These are phyloP conservation scores for Apeira syringaria DNA, from an alignment of 2,888 invertebrate genomes.

Conservation along the genomic window DNA sequence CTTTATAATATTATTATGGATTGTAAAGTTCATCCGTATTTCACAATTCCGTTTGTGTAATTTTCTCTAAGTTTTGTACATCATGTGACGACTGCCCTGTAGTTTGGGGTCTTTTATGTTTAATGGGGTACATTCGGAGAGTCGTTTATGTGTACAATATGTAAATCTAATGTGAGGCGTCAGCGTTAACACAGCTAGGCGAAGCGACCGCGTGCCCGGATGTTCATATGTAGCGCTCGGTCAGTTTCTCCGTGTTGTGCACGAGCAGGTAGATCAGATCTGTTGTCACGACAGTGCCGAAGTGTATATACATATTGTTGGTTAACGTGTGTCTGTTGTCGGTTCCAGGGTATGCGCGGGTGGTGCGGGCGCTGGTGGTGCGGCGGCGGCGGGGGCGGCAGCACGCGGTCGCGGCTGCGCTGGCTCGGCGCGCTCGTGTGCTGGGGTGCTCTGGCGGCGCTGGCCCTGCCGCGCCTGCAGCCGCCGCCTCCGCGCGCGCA, in stretches of 20 bases:
- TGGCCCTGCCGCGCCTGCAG: slow-evolving; percentile 61
- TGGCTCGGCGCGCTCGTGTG: slow-evolving; percentile 69
- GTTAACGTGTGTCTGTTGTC: not conserved
- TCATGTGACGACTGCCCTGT: no score
- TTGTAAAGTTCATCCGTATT: no score
- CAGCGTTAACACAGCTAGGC: not conserved
- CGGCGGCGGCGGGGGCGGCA: slow-evolving; percentile 45
- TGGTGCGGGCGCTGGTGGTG: slow-evolving; percentile 55
- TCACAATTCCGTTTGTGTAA: no score
- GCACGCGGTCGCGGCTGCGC: slow-evolving; percentile 59
- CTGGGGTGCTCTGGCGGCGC: slow-evolving; percentile 65
- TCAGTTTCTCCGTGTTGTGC: no score
- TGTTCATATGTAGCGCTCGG: no score
- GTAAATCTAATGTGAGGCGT: not conserved
- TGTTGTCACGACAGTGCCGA: no score
- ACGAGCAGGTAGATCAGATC: no score
- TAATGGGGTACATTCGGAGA: not conserved
- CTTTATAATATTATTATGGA: no score
- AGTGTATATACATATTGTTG: no score
- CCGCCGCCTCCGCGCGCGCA: slow-evolving; percentile 39
- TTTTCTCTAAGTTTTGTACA: no score
- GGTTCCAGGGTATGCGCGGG: slow-evolving; percentile 68
- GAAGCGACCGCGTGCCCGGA: not conserved
- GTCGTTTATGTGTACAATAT: not conserved
- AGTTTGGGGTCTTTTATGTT: no score